Base-by-base conservation (phyloP, 2,888 invertebrate genomes). In the Scaptomyza flava region DNA sequence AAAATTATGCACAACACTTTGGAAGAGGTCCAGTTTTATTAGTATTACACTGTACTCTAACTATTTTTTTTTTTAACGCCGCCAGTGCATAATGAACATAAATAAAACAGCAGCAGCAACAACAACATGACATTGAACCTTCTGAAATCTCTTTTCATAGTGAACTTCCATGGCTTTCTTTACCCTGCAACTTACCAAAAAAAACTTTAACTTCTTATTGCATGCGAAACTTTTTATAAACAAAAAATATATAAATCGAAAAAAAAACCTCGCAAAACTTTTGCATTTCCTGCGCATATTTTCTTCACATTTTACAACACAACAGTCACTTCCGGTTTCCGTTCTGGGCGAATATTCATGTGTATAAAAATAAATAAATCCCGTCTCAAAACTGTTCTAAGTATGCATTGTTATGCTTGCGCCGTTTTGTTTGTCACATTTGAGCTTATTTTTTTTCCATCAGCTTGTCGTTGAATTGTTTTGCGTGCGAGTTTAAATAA, bases 251-350 rank as follows among this genome's bases (percentile, higher is more conserved):
- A 30, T 0, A n/a, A 48, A 2, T 6, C 31, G 61, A 69, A 70
- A 47, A 64, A 34, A 51, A 63, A 78, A 60, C 59, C 38, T 63
- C 73, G 79, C 59, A 87, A 81, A 84, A 84, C 68, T 88, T 88
- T 84, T 86, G 87, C 89, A 84, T 88, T 83, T 84, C 84, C 84
- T 88, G 84, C 67, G 70, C 65, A 80, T 80, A 83, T 76, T 69
- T 84, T 75, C 67, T 76, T 71, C 57, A 72, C 73, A 88, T 84
- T 84, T 80, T 87, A 78, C 84, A 87, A 61, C 81, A 88, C 84
- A 83, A 67, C 78, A 74, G 87, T 71, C 73, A 86, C 88, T 76
- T 84, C 84, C 84, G 72, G 82, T 66, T 88, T 88, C 84, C 89
- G 89, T 51, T 79, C 38, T 17, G 2, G 9, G 27, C 36, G 42